phyloP scores from a whole-genome alignment of 2,797 vertebrate species.

The Parotocinclus haroldoi region DNA sequence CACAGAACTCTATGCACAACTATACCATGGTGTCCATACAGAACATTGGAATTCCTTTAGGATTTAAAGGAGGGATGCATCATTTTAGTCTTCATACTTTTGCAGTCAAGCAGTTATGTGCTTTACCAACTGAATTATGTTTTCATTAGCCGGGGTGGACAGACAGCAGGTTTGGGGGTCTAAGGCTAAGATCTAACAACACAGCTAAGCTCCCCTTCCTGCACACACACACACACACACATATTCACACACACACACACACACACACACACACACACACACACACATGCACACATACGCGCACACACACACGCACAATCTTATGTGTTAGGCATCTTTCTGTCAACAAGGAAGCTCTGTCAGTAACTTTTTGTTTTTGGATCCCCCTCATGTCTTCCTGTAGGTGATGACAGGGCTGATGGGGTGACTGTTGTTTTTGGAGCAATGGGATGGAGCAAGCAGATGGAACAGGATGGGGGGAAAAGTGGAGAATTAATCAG shows the following conservation, averaged over 20 bases:
- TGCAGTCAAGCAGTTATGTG: constrained; percentile 2
- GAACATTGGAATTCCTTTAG: neutral
- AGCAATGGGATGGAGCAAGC: constrained; percentile 48
- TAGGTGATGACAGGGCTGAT: constrained; percentile 72
- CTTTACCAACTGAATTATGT: constrained; percentile 40
- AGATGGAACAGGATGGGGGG: constrained; percentile 28
- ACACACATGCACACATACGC: no score
- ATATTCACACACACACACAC: constrained; percentile 16
- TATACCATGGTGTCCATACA: neutral
- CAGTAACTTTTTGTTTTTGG: constrained; percentile 73
- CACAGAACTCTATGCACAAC: neutral
- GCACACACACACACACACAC: constrained; percentile 16
- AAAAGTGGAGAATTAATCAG: constrained; percentile 4
- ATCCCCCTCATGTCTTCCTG: constrained; percentile 75
- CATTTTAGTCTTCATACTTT: neutral
- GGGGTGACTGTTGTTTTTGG: constrained; percentile 70
- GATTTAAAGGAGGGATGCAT: neutral
- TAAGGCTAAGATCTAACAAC: constrained; percentile 47
- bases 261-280: constrained; percentile 14
- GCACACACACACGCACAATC: no score
- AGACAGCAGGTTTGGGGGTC: constrained; percentile 48
- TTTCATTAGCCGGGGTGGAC: constrained; percentile 74
- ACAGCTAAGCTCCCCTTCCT: constrained; percentile 36
- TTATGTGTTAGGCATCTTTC: constrained; percentile 77
- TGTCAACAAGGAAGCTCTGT: constrained; percentile 81